Evolutionary conservation across 1,140 invertebrate species (phyloP).

Genomic region (Ganaspis sp.): DNA sequence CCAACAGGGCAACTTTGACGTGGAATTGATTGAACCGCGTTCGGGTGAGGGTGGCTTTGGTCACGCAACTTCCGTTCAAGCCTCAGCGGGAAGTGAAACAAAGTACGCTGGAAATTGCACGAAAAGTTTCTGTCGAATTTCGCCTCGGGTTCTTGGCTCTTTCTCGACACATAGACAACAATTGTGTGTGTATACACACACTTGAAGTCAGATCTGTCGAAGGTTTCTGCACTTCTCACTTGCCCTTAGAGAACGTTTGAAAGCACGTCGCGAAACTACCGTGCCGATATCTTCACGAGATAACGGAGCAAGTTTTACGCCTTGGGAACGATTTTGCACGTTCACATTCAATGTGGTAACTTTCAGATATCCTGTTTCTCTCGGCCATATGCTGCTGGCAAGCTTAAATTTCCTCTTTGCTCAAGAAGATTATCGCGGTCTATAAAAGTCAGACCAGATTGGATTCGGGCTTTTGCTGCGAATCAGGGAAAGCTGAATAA

Average conservation of each 20-base stretch:
- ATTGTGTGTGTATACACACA: neutral
- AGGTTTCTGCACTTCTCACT: conserved; percentile 10
- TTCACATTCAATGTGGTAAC: conserved; percentile 36
- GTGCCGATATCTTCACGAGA: conserved; percentile 49
- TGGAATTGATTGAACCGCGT: conserved; percentile 66
- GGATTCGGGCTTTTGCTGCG: conserved; percentile 41
- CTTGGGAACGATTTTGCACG: conserved; percentile 46
- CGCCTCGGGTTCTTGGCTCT: neutral
- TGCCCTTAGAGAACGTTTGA: conserved; percentile 26
- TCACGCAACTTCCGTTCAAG: conserved; percentile 54
- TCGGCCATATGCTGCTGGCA: neutral
- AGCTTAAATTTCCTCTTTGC: conserved; percentile 35
- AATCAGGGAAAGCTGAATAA: conserved; percentile 31
- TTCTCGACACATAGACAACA: conserved; percentile 7
- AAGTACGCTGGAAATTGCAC: conserved; percentile 46
- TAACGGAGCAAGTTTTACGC: conserved; percentile 57
- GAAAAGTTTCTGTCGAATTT: conserved; percentile 46
- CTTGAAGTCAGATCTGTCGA: neutral
- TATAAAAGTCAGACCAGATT: conserved; percentile 63
- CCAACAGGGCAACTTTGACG: conserved; percentile 64
- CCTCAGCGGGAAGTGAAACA: conserved; percentile 51
- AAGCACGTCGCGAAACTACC: conserved; percentile 17
- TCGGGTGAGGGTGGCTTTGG: conserved; percentile 32
- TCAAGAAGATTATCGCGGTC: conserved; percentile 55
- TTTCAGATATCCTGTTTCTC: conserved; percentile 16